Conservation (phyloP, 2,888 invertebrate species). For the Phlogophora meticulosa region DNA sequence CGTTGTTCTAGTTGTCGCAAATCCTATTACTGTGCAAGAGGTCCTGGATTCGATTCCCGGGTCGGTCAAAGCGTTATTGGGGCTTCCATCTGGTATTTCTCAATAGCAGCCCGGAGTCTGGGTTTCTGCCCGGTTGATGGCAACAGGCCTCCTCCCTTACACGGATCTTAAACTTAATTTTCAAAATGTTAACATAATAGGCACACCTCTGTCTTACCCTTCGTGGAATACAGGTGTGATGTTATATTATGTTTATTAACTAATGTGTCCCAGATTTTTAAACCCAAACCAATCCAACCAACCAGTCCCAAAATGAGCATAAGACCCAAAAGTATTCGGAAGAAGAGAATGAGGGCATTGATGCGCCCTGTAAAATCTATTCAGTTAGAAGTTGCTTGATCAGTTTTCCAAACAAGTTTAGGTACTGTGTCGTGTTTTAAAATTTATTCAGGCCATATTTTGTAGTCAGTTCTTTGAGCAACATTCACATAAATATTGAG, state of each 20-base stretch:
- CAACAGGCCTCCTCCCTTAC: too few relatives aligned
- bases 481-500: constrained; percentile 33
- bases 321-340: not conserved
- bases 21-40: too few relatives aligned
- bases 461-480: constrained; percentile 31
- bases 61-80: too few relatives aligned
- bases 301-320: constrained; percentile 4
- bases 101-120: too few relatives aligned
- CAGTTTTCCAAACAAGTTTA: constrained; percentile 41
- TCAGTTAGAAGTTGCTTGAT: constrained; percentile 13
- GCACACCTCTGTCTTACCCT: too few relatives aligned
- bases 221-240: too few relatives aligned
- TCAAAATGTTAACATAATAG: too few relatives aligned
- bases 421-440: constrained; percentile 28
- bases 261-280: constrained; percentile 12
- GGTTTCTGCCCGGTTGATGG: too few relatives aligned
- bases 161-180: too few relatives aligned
- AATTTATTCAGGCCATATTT: constrained; percentile 38
- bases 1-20: too few relatives aligned
- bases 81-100: too few relatives aligned
- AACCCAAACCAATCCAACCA: not conserved
- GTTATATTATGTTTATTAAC: constrained; percentile 8
- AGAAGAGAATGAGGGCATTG: constrained; percentile 19
- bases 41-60: too few relatives aligned
- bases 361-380: not conserved